A percentile compares a stretch with the other conserved stretches of the same genome.
Evolutionary conservation across 2,888 invertebrate species (phyloP).

Genomic region (Exephanes ischioxanthus): DNA sequence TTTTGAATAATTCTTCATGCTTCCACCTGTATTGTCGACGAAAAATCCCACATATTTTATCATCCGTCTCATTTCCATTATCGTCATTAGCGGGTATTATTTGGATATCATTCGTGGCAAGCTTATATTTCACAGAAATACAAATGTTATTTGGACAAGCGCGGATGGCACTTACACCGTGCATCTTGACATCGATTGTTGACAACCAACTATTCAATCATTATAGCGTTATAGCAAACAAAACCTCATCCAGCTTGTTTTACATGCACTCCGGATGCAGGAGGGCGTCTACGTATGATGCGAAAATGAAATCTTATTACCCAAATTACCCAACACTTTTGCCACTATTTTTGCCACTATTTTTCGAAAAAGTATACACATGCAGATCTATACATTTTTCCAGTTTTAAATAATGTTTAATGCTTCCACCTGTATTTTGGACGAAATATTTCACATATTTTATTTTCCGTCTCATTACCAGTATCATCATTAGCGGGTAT

Average conservation of each 20-base stretch:
- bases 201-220: slow-evolving; percentile 49
- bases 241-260: slow-evolving; percentile 41
- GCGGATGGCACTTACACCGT: slow-evolving; percentile 13
- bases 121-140: neutral
- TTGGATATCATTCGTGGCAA: neutral
- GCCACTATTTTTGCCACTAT: neutral
- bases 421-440: neutral
- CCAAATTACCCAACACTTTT: neutral
- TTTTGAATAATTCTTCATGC: neutral
- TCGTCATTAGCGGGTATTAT: neutral
- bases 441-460: neutral
- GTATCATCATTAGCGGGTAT: neutral
- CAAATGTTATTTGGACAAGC: neutral
- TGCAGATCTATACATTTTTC: neutral
- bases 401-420: neutral
- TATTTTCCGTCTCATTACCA: neutral
- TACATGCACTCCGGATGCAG: slow-evolving; percentile 45
- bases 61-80: neutral
- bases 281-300: neutral
- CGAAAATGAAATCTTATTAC: slow-evolving; percentile 20
- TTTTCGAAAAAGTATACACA: neutral
- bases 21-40: neutral
- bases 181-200: slow-evolving; percentile 11
- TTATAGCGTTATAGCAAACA: slow-evolving; percentile 30
- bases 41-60: neutral